These are phyloP conservation scores for Apostichopus californicus DNA, from an alignment of 35 echinoderm and acorn worm genomes.

Conservation along the genomic window DNA sequence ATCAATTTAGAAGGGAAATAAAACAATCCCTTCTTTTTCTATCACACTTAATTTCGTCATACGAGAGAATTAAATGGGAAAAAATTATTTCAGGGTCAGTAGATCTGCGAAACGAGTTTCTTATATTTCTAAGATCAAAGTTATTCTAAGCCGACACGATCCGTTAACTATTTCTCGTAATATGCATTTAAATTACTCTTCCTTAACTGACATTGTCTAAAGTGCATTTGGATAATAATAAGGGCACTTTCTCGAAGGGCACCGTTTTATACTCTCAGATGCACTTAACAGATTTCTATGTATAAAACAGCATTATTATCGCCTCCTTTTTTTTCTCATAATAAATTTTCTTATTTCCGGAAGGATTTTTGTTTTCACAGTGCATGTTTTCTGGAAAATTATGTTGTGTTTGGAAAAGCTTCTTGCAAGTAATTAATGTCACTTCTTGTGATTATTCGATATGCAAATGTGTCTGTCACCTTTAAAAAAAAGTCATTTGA, in stretches of 20 bases:
- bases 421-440: too few relatives aligned
- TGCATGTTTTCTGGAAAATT: too few relatives aligned
- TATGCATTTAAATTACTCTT: constrained; percentile 1
- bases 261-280: background rate
- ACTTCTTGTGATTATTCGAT: too few relatives aligned
- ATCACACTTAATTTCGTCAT: background rate
- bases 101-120: background rate
- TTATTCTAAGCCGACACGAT: background rate
- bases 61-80: background rate
- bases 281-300: background rate
- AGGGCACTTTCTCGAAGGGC: background rate
- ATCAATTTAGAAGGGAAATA: background rate
- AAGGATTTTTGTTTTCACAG: too few relatives aligned
- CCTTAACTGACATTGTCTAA: background rate
- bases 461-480: too few relatives aligned
- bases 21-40: background rate
- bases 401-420: too few relatives aligned
- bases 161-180: background rate
- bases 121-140: background rate
- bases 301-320: too few relatives aligned
- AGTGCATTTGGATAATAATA: background rate
- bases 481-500: too few relatives aligned
- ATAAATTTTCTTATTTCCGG: too few relatives aligned
- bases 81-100: background rate
- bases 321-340: too few relatives aligned